Percentiles rank a stretch among this genome's conserved stretches.
phyloP scores from a whole-genome alignment of 2,888 invertebrate genomes.

The Coenonympha glycerion region DNA sequence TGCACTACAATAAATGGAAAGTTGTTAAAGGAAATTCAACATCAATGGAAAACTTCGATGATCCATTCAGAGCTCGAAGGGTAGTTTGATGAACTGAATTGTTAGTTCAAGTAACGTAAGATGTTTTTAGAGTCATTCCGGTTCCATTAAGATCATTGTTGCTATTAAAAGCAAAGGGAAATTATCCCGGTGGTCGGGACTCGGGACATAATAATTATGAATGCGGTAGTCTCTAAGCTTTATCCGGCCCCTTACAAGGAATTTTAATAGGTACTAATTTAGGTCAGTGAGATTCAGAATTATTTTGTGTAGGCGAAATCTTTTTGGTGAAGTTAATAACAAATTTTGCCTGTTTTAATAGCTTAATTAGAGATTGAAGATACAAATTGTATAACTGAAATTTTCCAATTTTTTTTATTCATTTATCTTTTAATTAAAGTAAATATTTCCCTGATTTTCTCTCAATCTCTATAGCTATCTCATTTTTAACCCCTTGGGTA shows the following conservation, averaged over 20 bases:
- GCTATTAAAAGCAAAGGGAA: constrained; percentile 21
- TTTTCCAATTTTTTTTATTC: too few species aligned
- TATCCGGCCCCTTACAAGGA: neutral
- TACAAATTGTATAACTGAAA: too few species aligned
- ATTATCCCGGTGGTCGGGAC: constrained; percentile 11
- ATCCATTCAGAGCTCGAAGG: constrained; percentile 29
- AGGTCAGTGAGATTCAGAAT: neutral
- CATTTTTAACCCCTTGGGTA: too few species aligned
- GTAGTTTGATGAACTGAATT: constrained; percentile 28
- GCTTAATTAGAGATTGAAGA: too few species aligned
- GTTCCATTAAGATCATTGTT: constrained; percentile 28
- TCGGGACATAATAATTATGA: constrained; percentile 13
- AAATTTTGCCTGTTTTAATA: neutral
- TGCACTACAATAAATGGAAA: constrained; percentile 11
- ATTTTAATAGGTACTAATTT: constrained; percentile 1
- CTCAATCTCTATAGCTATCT: too few species aligned
- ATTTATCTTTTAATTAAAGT: too few species aligned
- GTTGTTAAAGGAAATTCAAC: constrained; percentile 17
- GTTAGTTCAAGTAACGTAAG: constrained; percentile 25
- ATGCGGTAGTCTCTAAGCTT: neutral
- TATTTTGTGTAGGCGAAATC: neutral
- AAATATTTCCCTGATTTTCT: too few species aligned
- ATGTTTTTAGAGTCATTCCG: constrained; percentile 28
- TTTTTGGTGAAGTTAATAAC: neutral
- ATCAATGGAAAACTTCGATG: constrained; percentile 26